Evolutionary conservation across 2,888 invertebrate species (phyloP), one percentile per base, ranked within the genome.

Genomic region (Reticulitermes lucifugus): DNA sequence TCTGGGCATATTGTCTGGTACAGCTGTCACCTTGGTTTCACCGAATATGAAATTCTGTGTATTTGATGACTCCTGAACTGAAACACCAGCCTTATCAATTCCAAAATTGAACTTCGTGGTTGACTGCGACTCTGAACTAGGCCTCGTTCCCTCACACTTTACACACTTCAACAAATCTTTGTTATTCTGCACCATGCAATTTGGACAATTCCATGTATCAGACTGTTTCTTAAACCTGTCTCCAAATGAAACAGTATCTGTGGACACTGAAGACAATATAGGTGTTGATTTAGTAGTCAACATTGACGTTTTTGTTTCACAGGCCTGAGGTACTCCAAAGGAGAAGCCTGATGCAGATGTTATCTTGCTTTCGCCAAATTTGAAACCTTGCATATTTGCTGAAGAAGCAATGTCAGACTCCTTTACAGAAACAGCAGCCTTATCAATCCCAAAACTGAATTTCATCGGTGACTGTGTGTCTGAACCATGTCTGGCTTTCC

Each of bases 121-220:
- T 70, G 81, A 43, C 25, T 77, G 51, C 9, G 60, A 21, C 7
- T 70, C 60, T 79, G 83, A 86, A n/a, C 89, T 89, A 2, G 92
- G 91, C 88, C 92, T 93, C 18, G 90, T 89, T 6, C 92, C 90
- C 86, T 91, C 90, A 88, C 94, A 94, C 4, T 94, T 93, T 0
- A 91, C 90, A 89, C 94, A 95, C 83, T 91, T 91, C 0, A 82
- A 88, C 0, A 88, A 88, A 0, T 90, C 91, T 4, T 88, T 88
- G 84, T 92, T 91, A 88, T 94, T 94, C 82, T 90, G 90, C 2
- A 94, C 89, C 91, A 94, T 91, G 88, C 94, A 94, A 4, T 91
- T 90, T 25, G 90, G 89, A 88, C 94, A 95, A 86, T 92, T 92
- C 95, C 95, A 95, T 14, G 89, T 90, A 65, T 91, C 91, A 41